These are phyloP conservation scores for Gastrophryne carolinensis DNA, from an alignment of 2,797 vertebrate genomes.

Conservation along the genomic window DNA sequence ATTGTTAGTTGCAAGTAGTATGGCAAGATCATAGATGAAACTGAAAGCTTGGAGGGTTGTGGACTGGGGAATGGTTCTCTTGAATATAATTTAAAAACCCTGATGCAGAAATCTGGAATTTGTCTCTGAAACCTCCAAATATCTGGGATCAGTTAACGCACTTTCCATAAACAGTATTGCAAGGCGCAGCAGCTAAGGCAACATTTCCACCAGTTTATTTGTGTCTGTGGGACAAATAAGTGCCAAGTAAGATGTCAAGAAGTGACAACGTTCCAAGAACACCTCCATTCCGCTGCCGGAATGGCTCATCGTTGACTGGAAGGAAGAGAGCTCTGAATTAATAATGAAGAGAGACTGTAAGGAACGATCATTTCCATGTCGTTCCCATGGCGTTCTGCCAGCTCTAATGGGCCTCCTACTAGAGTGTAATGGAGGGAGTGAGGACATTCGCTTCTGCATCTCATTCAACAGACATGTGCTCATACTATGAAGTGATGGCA, in stretches of 20 bases:
- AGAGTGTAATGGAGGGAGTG: not conserved
- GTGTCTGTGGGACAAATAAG: not conserved
- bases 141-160: no score
- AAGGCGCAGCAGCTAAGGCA: not conserved
- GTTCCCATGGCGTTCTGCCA: not conserved
- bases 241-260: not conserved
- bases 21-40: no score
- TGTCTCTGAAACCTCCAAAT: no score
- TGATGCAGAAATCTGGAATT: no score
- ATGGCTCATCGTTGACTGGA: not conserved
- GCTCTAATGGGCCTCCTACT: not conserved
- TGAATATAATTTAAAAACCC: no score
- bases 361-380: not conserved
- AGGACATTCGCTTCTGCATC: not conserved
- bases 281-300: not conserved
- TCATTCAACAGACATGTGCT: not conserved
- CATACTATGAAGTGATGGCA: no score
- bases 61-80: no score
- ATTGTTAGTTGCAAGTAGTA: no score
- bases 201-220: not conserved
- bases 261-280: not conserved
- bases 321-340: constrained; percentile 1
- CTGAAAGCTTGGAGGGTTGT: no score
- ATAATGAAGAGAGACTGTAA: not conserved
- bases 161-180: not conserved